Conservation (phyloP, 2,888 invertebrate species). For the Lithophane ornitopus region DNA sequence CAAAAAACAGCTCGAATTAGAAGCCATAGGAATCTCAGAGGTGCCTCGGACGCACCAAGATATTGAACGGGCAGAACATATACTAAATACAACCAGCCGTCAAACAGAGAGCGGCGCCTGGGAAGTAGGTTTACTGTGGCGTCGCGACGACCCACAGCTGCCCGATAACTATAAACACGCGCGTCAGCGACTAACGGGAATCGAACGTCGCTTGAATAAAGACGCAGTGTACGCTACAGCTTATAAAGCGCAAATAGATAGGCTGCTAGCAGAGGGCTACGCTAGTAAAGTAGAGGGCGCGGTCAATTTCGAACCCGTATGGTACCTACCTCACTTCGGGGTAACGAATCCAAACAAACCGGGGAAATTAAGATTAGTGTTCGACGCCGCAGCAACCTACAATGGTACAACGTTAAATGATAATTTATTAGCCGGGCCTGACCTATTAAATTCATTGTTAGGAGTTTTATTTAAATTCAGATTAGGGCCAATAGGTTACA, state of each 20-base stretch:
- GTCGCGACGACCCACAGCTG: background rate
- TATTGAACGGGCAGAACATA: background rate
- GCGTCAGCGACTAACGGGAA: background rate
- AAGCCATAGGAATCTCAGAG: background rate
- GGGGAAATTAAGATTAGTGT: too few relatives aligned
- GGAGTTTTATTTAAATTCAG: too few relatives aligned
- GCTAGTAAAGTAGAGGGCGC: background rate
- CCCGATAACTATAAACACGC: background rate
- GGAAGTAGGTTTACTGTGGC: background rate
- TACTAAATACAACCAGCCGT: too few relatives aligned
- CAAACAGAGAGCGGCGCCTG: background rate
- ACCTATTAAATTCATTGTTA: too few relatives aligned
- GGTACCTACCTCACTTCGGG: background rate
- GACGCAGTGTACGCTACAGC: too few relatives aligned
- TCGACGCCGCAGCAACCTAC: too few relatives aligned
- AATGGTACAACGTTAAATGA: too few relatives aligned
- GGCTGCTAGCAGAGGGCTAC: background rate
- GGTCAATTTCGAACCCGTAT: background rate
- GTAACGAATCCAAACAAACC: background rate
- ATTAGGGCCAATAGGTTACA: too few relatives aligned
- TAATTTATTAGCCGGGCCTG: too few relatives aligned
- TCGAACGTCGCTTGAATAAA: too few relatives aligned
- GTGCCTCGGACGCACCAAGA: background rate
- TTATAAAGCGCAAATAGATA: too few relatives aligned
- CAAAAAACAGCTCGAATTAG: background rate